These are phyloP conservation scores for Melitaea cinxia DNA, from an alignment of 1,140 invertebrate species.

Conservation along the genomic window DNA sequence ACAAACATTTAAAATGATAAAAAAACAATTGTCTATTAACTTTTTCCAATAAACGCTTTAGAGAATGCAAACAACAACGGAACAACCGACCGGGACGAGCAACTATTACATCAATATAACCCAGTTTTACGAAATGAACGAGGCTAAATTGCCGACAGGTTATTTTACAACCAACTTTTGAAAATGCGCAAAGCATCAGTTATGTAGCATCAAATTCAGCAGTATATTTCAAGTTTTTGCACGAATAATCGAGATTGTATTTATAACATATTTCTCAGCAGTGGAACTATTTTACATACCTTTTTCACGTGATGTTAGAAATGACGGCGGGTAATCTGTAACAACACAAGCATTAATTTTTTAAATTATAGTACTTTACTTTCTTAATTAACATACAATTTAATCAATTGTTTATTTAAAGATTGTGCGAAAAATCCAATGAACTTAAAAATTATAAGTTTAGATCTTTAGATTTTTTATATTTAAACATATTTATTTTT, in stretches of 20 bases:
- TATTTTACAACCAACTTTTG: slow-evolving; percentile 36
- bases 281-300: slow-evolving; percentile 12
- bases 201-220: slow-evolving; percentile 15
- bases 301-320: slow-evolving; percentile 15
- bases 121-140: slow-evolving; percentile 52
- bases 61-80: slow-evolving; percentile 60
- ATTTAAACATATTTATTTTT: background rate
- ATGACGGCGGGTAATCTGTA: slow-evolving; percentile 18
- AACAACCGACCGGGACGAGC: slow-evolving; percentile 50
- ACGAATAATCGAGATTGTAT: background rate
- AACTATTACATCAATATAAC: slow-evolving; percentile 64
- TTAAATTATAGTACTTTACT: too few species aligned
- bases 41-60: slow-evolving; percentile 54
- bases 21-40: slow-evolving; percentile 54
- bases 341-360: too few species aligned
- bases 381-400: too few species aligned
- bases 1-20: slow-evolving; percentile 30
- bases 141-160: slow-evolving; percentile 49
- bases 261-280: slow-evolving; percentile 19
- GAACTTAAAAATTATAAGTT: too few species aligned
- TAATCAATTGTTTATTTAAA: too few species aligned
- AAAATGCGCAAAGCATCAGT: slow-evolving; percentile 25
- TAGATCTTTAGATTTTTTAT: too few species aligned
- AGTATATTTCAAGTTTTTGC: slow-evolving; percentile 15
- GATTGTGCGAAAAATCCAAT: too few species aligned